Evolutionary conservation across 2,113 vertebrate genomes (phyloP).

Genomic region (Tragelaphus imberbis): DNA sequence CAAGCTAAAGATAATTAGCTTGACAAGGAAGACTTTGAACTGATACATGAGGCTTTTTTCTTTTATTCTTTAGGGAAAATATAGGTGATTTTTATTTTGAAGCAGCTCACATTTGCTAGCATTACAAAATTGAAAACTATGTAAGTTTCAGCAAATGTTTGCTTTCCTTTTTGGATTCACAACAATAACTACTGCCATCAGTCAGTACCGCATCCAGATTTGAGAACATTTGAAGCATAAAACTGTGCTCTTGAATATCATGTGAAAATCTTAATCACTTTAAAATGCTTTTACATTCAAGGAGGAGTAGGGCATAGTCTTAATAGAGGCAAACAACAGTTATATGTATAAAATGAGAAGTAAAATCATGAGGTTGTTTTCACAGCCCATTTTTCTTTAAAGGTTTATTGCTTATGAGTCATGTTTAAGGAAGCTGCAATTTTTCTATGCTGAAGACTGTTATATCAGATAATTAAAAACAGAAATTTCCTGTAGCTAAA

Average conservation of each 20-base stretch:
- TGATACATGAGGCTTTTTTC: neutral
- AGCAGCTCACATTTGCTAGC: neutral
- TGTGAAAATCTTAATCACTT: constrained; percentile 28
- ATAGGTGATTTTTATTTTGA: constrained; percentile 36
- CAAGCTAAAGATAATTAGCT: constrained; percentile 67
- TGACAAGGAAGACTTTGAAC: constrained; percentile 47
- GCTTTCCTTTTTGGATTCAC: neutral
- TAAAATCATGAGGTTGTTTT: constrained; percentile 39
- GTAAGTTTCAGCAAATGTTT: constrained; percentile 1
- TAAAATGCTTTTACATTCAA: constrained; percentile 25
- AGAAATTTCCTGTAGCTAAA: constrained; percentile 56
- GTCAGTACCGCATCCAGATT: neutral
- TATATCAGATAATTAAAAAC: constrained; percentile 66
- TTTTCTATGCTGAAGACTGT: constrained; percentile 49
- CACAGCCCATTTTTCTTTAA: constrained; percentile 28
- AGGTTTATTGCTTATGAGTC: constrained; percentile 37
- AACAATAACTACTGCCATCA: neutral
- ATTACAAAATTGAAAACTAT: constrained; percentile 28
- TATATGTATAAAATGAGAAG: neutral
- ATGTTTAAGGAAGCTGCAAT: constrained; percentile 31
- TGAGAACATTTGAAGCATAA: neutral
- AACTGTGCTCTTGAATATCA: neutral
- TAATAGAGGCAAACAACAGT: constrained; percentile 51
- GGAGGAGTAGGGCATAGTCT: neutral
- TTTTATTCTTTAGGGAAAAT: constrained; percentile 48